Base-by-base conservation (phyloP, 2,113 vertebrate species). In the Cephalopholis sonnerati region DNA sequence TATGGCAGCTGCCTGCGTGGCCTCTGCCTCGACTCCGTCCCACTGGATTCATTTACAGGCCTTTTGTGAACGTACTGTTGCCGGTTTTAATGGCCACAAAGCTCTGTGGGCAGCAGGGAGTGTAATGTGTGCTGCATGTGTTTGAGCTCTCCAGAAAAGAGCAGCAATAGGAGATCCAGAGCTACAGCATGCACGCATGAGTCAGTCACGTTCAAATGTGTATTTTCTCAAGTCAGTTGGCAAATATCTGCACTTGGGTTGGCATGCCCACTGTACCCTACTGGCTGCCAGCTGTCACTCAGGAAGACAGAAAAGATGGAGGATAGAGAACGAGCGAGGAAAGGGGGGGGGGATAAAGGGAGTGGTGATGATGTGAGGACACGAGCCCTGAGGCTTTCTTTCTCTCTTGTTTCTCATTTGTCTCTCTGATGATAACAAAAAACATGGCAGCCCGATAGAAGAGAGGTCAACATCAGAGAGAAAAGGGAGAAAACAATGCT, bases 251-350 rank as follows among this genome's bases (percentile, higher is more conserved):
- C 84, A 80, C 87, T 91, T 79, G 89, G 61, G 63, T 89, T 96
- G 95, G 94, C 95, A 94, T 87, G 86, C 85, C 84, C 91, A 80
- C 88, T 89, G 92, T 94, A 93, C 93, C 95, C 94, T 93, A 94
- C 94, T 94, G 95, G 87, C 91, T 92, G 94, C 94, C 95, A 94
- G 95, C 94, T 95, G 94, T 95, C 93, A 93, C 93, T 92, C 91
- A 93, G 88, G 87, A 92, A 93, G 82, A 92, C 46, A 57, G 84
- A 85, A 44, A 83, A 87, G 89, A 92, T 89, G 89, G 87, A 91
- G 91, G 87, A 83, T 74, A 64, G 84, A 79, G 69, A 87, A 80
- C 4, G 29, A 29, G 53, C 48, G 57, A 32, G 57, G 53, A n/a
- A 22, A 22, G 13, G 44, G 41, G 54, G 63, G 73, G 82, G 53